Percentiles rank a stretch among this genome's conserved stretches.
Conservation (phyloP, 1,140 invertebrate genomes). For the Drosophila neocordata region DNA sequence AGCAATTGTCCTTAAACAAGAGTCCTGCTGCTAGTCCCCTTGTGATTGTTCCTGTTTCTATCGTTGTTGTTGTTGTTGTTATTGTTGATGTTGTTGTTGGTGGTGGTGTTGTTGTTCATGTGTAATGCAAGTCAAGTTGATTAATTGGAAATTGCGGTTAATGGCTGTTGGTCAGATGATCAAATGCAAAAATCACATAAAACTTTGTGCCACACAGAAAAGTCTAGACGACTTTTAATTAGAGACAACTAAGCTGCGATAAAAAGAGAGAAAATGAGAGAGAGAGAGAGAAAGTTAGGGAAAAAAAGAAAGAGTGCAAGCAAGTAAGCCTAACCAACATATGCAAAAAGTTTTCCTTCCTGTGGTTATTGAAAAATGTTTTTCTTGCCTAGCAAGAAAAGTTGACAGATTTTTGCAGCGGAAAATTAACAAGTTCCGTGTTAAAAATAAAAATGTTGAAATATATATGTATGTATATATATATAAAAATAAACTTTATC, state of each 20-base stretch:
- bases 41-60: slow-evolving; percentile 28
- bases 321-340: slow-evolving; percentile 33
- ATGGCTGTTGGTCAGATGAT: slow-evolving; percentile 58
- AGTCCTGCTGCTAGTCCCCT: slow-evolving; percentile 4
- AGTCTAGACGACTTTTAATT: slow-evolving; percentile 80
- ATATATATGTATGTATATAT: background rate
- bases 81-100: slow-evolving; percentile 27
- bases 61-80: slow-evolving; percentile 17
- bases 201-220: slow-evolving; percentile 22
- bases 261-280: background rate
- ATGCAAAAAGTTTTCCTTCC: slow-evolving; percentile 56
- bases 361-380: slow-evolving; percentile 57
- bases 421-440: slow-evolving; percentile 76
- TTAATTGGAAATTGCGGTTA: slow-evolving; percentile 80
- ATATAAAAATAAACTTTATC: slow-evolving; percentile 59
- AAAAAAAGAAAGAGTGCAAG: slow-evolving; percentile 11
- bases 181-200: slow-evolving; percentile 24
- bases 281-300: background rate
- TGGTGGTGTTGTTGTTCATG: slow-evolving; percentile 18
- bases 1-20: slow-evolving; percentile 8
- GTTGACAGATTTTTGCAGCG: slow-evolving; percentile 76
- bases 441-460: slow-evolving; percentile 26
- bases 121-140: slow-evolving; percentile 67
- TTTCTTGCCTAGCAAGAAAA: slow-evolving; percentile 40
- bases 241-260: slow-evolving; percentile 42